Base-by-base conservation (phyloP, 2,888 invertebrate genomes). In the Brenthis hecate region DNA sequence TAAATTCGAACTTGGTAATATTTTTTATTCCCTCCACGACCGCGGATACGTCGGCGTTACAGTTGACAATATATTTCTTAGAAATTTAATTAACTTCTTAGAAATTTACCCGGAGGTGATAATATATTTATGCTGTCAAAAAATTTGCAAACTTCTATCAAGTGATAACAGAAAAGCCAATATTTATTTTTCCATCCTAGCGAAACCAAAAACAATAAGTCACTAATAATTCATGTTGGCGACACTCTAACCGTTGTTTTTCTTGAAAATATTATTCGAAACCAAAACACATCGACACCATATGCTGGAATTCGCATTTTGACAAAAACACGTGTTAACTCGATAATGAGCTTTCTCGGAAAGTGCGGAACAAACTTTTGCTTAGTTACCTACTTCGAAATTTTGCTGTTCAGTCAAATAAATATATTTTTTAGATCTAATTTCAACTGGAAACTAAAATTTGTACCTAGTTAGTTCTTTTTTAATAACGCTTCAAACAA, bases 331-430 rank as follows among this genome's bases (percentile, higher is more conserved):
- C 76, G 90, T 91, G 91, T 85, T 82, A 89, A 90, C 77, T 85
- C 84, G 91, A 84, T 87, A 90, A 91, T 88, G 84, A 83, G 79
- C 84, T 86, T 91, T 90, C 91, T 86, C 74, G 79, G 91, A 89
- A 89, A 74, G 74, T 48, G 60, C 77, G 73, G 76, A 77, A 78
- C 76, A 43, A 54, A 19, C 13, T 53, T 62, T 51, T 62, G n/a
- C 51, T 14, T 8, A 53, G n/a, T 11, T 36, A 19, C 1, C 19
- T 19, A 36, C 36, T 36, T 36, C 8, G 36, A 36, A 36, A 36
- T 8, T 36, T 36, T 36, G 36, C 36, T 36, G 36, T 36, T 36
- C 36, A 36, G 6, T 36, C 36, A 36, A 36, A 36, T 36, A 36
- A 36, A 36, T 8, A 36, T 36, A 36, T 36, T 8, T 19, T 36